Evolutionary conservation across 2,113 vertebrate genomes (phyloP), one percentile per base, ranked within the genome.

Genomic region (Acinonyx jubatus): DNA sequence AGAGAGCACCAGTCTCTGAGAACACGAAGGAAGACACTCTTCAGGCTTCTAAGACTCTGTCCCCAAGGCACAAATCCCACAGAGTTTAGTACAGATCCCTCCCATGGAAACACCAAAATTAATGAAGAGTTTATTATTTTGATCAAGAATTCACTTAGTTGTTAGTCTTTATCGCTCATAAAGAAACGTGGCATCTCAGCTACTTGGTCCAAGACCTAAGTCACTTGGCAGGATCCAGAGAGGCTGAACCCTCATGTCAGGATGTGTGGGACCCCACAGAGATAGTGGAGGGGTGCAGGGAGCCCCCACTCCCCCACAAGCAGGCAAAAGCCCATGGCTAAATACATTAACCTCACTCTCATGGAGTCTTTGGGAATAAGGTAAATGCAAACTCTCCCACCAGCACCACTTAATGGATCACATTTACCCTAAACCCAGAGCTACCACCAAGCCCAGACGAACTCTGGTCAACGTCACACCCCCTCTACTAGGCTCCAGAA

Each of bases 331-430:
- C 31, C 66, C 18, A 14, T 31, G 83, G 36, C 16, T 33, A 31
- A 38, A 4, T 8, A 4, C 25, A 19, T 9, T 1, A 79, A 45
- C 27, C n/a, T 63, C 50, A 0, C 11, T 19, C 18, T 57, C 68
- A 13, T 6, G 10, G 33, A 48, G 31, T 13, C 31, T 29, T 80
- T 4, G 3, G 66, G 52, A 27, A 13, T 2, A 3, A 48, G 31
- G 89, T 13, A 27, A 31, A 12, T 4, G 5, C 45, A 3, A 16
- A 38, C 29, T 27, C 45, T 27, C 45, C 31, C 4, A 8, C 19
- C 29, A 21, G 29, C 7, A 1, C 68, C 21, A 5, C 6, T 21
- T 10, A 29, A 5, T 16, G 79, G 16, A 19, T 36, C 3, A 0
- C 18, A 36, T 66, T 11, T 27, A 29, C 31, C 38, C 48, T 7